Evolutionary conservation across 2,113 vertebrate genomes (phyloP), one percentile per base, ranked within the genome.

Genomic region (Prunella fulvescens): DNA sequence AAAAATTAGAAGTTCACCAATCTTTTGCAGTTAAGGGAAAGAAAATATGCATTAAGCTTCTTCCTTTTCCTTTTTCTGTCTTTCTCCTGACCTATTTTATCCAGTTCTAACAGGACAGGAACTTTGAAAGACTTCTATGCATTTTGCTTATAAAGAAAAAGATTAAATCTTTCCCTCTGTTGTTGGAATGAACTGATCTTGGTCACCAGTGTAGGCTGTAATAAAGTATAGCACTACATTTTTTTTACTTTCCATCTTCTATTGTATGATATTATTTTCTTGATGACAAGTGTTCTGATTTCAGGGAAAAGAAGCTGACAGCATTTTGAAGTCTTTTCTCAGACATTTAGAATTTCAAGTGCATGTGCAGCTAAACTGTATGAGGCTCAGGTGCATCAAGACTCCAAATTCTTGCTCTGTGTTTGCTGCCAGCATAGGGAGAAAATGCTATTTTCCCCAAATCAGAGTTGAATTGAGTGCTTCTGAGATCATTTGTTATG

Each of bases 41-140:
- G 0, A 26, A 56, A 89, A 61, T 7, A 4, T 47, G 4, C 3
- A 44, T 44, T 64, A 66, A 47, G 6, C 7, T 61, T 3, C 8
- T 50, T 80, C 39, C 18, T 60, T 58, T 39, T 17, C 3, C 9
- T 45, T 82, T 83, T 58, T 72, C 37, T 88, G 11, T 71, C 64
- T 56, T 94, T 87, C 25, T 53, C 37, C 19, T 95, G 85, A 95
- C 62, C 53, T 91, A 45, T 95, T 93, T 94, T 86, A 77, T 80
- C 16, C 50, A 39, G 25, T 76, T 88, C 42, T 77, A 62, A 65
- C 7, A 45, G 22, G 79, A 65, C 15, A 61, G 51, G 39, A 81
- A 80, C 78, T 81, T 86, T 54, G 64, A 84, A 92, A 89, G 20
- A 48, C 11, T 58, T 81, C 47, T 78, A 0, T 84, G 44, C 6